phyloP scores from a whole-genome alignment of 2,797 vertebrate species.

The Momotus momota region DNA sequence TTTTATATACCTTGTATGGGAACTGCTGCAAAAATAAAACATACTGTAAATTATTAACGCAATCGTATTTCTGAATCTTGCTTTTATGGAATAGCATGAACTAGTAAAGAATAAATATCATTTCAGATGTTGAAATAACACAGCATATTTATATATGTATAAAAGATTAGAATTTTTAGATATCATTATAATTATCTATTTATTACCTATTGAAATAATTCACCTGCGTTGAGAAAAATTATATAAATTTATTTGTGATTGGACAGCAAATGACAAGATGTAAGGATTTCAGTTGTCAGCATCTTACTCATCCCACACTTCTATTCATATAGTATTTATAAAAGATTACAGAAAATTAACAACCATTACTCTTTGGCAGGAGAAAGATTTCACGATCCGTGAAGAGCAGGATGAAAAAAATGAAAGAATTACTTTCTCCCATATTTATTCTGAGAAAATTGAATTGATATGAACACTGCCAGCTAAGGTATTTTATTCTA shows the following conservation, averaged over 20 bases:
- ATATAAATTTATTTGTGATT: background rate
- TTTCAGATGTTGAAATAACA: background rate
- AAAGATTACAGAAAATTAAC: background rate
- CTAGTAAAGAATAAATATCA: background rate
- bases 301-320: background rate
- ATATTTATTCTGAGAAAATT: background rate
- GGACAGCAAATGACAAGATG: background rate
- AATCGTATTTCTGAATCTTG: background rate
- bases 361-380: background rate
- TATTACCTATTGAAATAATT: background rate
- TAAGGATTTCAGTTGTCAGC: background rate
- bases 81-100: background rate
- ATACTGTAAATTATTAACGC: background rate
- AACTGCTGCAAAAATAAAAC: background rate
- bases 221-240: background rate
- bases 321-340: background rate
- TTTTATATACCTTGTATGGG: background rate
- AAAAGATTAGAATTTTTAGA: background rate
- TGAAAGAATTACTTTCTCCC: rapidly evolving
- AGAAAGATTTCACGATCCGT: background rate
- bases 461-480: background rate
- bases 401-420: background rate
- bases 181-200: background rate
- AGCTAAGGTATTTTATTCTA: background rate
- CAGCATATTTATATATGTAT: background rate